phyloP scores from a whole-genome alignment of 2,888 invertebrate genomes.

The Pomacea canaliculata region DNA sequence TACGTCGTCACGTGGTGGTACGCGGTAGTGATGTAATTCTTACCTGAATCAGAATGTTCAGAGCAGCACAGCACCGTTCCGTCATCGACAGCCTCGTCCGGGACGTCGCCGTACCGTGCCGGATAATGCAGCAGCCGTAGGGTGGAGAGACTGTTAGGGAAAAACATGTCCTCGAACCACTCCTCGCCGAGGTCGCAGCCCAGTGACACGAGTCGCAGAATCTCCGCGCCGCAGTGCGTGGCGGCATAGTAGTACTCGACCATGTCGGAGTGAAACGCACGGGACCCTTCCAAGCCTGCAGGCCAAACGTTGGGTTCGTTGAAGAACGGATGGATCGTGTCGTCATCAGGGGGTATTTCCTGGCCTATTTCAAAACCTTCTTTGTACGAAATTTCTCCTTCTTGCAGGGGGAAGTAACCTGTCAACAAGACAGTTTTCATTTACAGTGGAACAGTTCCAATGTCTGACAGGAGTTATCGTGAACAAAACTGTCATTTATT shows the following conservation, averaged over 20 bases:
- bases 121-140: conserved; percentile 54
- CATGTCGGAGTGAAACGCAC: conserved; percentile 43
- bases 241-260: conserved; percentile 34
- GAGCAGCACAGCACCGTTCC: conserved; percentile 43
- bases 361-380: conserved; percentile 49
- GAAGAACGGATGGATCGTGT: conserved; percentile 43
- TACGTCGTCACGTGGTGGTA: too few species aligned
- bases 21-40: neutral
- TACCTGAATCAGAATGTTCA: conserved; percentile 49
- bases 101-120: conserved; percentile 38
- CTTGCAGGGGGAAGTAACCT: conserved; percentile 50
- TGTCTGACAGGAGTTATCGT: too few species aligned
- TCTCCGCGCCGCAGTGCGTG: conserved; percentile 40
- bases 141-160: conserved; percentile 45
- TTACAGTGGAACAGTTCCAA: too few species aligned
- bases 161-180: conserved; percentile 46
- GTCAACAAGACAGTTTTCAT: neutral
- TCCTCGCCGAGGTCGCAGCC: conserved; percentile 48
- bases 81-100: conserved; percentile 40
- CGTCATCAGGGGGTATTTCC: conserved; percentile 35
- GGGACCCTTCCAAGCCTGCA: conserved; percentile 34
- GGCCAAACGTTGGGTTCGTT: conserved; percentile 53
- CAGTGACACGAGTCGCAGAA: conserved; percentile 44
- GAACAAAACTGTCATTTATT: too few species aligned
- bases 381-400: conserved; percentile 45